These are phyloP conservation scores for Cheilosia urbana DNA, from an alignment of 2,888 invertebrate species.

Conservation along the genomic window DNA sequence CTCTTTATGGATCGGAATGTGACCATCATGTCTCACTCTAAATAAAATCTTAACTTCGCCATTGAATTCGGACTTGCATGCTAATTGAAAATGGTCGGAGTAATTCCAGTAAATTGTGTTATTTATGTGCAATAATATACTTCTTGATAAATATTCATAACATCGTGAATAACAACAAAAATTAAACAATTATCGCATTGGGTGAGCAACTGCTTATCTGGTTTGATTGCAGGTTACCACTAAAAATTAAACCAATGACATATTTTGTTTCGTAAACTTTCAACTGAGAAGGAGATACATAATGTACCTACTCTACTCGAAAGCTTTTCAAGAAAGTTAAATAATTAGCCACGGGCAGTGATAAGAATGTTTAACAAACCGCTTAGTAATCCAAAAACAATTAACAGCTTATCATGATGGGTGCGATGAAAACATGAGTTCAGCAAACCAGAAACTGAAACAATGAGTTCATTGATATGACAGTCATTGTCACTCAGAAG, in stretches of 20 bases:
- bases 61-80: constrained; percentile 9
- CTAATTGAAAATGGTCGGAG: constrained; percentile 7
- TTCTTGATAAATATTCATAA: neutral
- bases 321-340: neutral
- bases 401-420: neutral
- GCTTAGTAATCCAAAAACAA: neutral
- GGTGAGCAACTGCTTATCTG: neutral
- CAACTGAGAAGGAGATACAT: neutral
- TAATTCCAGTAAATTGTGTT: constrained; percentile 13
- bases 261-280: neutral
- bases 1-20: constrained; percentile 9
- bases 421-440: neutral
- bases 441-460: neutral
- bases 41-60: neutral
- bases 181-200: neutral
- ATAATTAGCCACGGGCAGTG: neutral
- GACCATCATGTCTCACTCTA: neutral
- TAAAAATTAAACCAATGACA: neutral
- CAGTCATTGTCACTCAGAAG: neutral
- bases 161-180: neutral
- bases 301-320: no score
- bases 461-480: neutral
- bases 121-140: constrained; percentile 12
- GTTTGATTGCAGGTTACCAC: neutral
- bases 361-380: neutral